Evolutionary conservation across 2,888 invertebrate species (phyloP).

Genomic region (Acanthococcus lagerstroemiae): DNA sequence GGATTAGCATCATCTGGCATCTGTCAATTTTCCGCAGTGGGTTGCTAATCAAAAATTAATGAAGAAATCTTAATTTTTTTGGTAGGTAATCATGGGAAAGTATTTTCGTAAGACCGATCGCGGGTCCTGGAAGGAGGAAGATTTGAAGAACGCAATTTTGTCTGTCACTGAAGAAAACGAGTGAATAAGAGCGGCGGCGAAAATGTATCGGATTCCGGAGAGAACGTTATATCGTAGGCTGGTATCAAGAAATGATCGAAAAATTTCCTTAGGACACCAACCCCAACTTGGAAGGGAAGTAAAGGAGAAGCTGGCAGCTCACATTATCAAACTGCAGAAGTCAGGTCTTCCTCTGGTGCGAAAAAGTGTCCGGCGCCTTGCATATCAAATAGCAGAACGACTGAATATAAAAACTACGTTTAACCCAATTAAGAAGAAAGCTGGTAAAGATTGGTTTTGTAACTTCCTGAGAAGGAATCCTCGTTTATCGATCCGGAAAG

Average conservation of each 20-base stretch:
- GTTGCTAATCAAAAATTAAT: too few relatives aligned
- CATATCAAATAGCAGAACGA: neutral
- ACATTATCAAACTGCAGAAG: neutral
- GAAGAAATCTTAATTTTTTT: too few relatives aligned
- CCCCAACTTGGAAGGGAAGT: neutral
- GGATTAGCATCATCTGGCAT: too few relatives aligned
- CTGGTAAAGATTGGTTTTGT: neutral
- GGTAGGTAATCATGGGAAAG: too few relatives aligned
- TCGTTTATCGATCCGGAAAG: neutral
- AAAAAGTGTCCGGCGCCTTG: neutral
- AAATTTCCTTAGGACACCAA: neutral
- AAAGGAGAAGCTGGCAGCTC: neutral
- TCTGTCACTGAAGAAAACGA: neutral
- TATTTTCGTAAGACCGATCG: too few relatives aligned
- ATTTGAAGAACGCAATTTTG: neutral
- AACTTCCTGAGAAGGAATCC: neutral
- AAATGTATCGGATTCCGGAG: neutral
- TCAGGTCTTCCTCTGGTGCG: neutral
- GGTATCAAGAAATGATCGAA: neutral
- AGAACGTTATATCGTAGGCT: neutral
- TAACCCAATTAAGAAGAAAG: neutral
- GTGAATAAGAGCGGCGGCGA: neutral
- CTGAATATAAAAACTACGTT: neutral
- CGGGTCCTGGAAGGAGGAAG: neutral
- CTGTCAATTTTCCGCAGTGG: too few relatives aligned